Conservation (phyloP, 1,140 invertebrate genomes). For the Plectrocnemia conspersa region DNA sequence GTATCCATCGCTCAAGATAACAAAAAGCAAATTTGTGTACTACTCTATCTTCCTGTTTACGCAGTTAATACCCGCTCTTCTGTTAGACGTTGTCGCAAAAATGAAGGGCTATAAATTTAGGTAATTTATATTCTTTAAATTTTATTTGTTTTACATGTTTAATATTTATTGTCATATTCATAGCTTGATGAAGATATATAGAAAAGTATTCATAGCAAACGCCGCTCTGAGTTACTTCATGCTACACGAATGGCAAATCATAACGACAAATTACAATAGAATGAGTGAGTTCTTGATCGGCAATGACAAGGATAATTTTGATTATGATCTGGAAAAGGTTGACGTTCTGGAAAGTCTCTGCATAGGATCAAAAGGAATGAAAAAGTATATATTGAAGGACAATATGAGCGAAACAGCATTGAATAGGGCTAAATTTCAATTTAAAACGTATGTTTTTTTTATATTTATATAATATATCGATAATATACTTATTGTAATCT, state of each 20-base stretch:
- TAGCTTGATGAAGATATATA: constrained; percentile 20
- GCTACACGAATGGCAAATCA: constrained; percentile 13
- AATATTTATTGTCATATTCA: constrained; percentile 2
- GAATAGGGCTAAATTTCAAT: neutral
- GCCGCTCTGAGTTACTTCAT: constrained; percentile 7
- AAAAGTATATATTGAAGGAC: constrained; percentile 23
- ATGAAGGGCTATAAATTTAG: neutral
- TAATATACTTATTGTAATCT: no score
- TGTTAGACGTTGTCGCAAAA: constrained; percentile 4
- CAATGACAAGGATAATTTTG: constrained; percentile 12
- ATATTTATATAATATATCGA: no score
- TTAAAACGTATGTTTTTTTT: constrained; percentile 2
- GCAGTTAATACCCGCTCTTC: constrained; percentile 20
- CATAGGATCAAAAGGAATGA: constrained; percentile 1
- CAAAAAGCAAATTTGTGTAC: constrained; percentile 16
- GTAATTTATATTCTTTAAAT: neutral
- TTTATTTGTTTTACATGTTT: neutral
- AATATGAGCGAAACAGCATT: constrained; percentile 7
- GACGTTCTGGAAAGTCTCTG: neutral
- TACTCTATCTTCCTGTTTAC: constrained; percentile 7
- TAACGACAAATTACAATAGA: constrained; percentile 16
- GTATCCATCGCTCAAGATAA: constrained; percentile 13
- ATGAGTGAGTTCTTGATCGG: constrained; percentile 8
- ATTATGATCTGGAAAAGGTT: constrained; percentile 6
- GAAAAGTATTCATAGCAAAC: constrained; percentile 18